A percentile compares a stretch with the other conserved stretches of the same genome.
Evolutionary conservation across 1,140 invertebrate genomes (phyloP).

Genomic region (Aphelenchoides fujianensis): DNA sequence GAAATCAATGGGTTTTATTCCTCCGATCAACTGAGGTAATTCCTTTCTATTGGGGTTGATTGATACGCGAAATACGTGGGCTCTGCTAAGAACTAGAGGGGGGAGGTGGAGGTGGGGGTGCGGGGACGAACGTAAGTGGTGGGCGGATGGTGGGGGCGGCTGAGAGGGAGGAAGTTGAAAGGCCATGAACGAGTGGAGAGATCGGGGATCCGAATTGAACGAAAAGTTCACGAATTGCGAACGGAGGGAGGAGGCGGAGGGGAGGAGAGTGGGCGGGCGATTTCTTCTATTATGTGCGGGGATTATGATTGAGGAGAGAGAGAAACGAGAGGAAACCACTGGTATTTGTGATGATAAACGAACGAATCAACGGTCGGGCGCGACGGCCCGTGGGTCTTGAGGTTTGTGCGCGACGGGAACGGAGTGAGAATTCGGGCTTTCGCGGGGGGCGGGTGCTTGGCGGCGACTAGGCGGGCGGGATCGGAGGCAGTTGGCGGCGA

Average conservation of each 20-base stretch:
- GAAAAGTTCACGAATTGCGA: too few relatives aligned
- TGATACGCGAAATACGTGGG: background rate
- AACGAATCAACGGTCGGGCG: too few relatives aligned
- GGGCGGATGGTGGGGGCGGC: background rate
- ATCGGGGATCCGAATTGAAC: too few relatives aligned
- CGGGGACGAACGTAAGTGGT: background rate
- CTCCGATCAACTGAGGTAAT: background rate
- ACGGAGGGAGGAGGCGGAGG: background rate
- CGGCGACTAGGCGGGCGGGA: background rate
- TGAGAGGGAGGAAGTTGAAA: background rate
- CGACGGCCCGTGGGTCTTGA: too few relatives aligned
- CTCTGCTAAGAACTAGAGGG: background rate
- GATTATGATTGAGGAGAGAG: too few relatives aligned
- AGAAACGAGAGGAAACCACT: too few relatives aligned
- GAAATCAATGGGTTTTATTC: background rate
- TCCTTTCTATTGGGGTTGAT: background rate
- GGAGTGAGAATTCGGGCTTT: background rate
- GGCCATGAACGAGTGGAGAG: background rate
- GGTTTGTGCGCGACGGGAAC: background rate
- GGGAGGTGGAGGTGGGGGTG: background rate
- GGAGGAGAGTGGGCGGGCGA: too few relatives aligned
- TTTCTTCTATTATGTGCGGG: slow-evolving; percentile 2
- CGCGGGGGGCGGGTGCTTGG: background rate
- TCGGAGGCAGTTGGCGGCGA: slow-evolving; percentile 1
- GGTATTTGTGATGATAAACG: too few relatives aligned